These are phyloP conservation scores for Homarus americanus DNA, from an alignment of 1,140 invertebrate genomes.

Conservation along the genomic window DNA sequence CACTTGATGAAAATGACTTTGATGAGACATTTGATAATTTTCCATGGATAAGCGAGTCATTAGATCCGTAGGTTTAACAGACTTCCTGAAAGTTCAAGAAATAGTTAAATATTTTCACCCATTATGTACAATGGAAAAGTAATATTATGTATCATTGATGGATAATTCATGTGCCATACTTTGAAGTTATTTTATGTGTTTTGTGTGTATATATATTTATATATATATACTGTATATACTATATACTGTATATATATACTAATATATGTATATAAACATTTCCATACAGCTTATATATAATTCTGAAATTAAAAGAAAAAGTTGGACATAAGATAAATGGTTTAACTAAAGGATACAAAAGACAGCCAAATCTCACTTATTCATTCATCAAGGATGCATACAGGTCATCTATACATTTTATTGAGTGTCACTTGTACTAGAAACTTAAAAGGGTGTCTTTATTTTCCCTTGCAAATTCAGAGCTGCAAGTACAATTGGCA, in stretches of 20 bases:
- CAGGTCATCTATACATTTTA: not conserved
- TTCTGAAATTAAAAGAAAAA: not conserved
- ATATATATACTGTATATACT: constrained; percentile 14
- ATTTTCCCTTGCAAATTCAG: not conserved
- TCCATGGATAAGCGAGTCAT: constrained; percentile 68
- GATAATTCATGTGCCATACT: constrained; percentile 30
- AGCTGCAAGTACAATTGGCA: not conserved
- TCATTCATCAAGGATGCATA: not conserved
- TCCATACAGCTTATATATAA: not conserved
- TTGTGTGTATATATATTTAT: not conserved
- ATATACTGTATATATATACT: too few species aligned
- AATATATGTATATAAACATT: not conserved
- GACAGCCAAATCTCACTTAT: constrained; percentile 1
- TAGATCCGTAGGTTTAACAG: constrained; percentile 54
- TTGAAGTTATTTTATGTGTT: constrained; percentile 29
- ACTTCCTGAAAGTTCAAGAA: constrained; percentile 62
- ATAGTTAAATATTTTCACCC: constrained; percentile 36
- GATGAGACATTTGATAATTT: constrained; percentile 71
- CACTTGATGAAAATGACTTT: constrained; percentile 68
- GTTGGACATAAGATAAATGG: not conserved
- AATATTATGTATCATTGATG: constrained; percentile 7
- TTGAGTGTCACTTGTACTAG: not conserved
- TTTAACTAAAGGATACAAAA: not conserved
- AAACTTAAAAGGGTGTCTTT: not conserved
- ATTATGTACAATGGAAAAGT: constrained; percentile 32